These are phyloP conservation scores for Isurus oxyrinchus DNA, from an alignment of 2,113 vertebrate genomes.

Conservation along the genomic window DNA sequence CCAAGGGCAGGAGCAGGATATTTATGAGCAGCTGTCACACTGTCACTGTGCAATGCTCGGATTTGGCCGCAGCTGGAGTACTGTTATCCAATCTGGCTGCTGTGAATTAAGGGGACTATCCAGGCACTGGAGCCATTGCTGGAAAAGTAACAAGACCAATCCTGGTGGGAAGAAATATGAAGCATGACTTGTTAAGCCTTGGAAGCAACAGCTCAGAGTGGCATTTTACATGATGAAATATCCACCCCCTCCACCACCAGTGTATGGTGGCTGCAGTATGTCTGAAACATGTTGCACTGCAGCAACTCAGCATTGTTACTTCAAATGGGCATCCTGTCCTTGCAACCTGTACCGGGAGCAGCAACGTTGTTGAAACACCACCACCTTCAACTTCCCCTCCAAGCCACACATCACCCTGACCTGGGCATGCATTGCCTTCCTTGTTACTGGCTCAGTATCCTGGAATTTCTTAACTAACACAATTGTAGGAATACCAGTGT, in stretches of 20 bases:
- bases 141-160: background rate
- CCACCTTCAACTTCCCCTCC: background rate
- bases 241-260: background rate
- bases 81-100: background rate
- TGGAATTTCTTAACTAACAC: background rate
- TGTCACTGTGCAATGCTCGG: background rate
- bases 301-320: background rate
- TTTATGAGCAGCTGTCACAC: background rate
- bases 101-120: background rate
- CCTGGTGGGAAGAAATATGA: background rate
- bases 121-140: background rate
- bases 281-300: background rate
- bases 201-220: background rate
- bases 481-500: background rate
- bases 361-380: background rate
- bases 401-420: background rate
- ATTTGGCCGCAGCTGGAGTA: background rate
- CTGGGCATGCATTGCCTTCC: background rate
- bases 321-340: background rate
- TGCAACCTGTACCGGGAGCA: background rate
- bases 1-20: background rate
- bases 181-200: background rate
- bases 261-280: background rate
- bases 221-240: background rate
- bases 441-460: background rate